A percentile compares a stretch with the other conserved stretches of the same genome.
These are phyloP conservation scores for Opisthograptis luteolata DNA, from an alignment of 2,888 invertebrate genomes.

Conservation along the genomic window DNA sequence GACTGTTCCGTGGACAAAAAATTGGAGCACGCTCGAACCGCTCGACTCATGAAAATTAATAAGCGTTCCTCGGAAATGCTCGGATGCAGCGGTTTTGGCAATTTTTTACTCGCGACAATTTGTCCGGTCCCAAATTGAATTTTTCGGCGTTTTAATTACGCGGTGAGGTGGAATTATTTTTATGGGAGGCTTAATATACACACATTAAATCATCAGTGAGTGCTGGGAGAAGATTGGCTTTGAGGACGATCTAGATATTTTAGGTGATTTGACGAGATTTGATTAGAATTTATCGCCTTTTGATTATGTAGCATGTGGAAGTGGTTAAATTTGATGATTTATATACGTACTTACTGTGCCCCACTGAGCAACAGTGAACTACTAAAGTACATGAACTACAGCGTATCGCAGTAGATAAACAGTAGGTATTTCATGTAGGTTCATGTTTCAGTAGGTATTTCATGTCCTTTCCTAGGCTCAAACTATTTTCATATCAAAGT, in stretches of 20 bases:
- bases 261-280: too few relatives aligned
- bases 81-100: conserved; percentile 31
- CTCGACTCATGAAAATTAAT: conserved; percentile 69
- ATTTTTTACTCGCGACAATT: conserved; percentile 47
- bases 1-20: conserved; percentile 39
- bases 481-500: too few relatives aligned
- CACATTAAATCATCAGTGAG: conserved; percentile 18
- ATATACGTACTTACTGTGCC: too few relatives aligned
- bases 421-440: too few relatives aligned
- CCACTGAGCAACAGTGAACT: too few relatives aligned
- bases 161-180: conserved; percentile 32
- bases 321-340: too few relatives aligned
- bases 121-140: conserved; percentile 54
- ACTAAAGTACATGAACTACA: too few relatives aligned
- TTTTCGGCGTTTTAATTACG: conserved; percentile 49
- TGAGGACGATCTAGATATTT: not conserved
- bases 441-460: too few relatives aligned
- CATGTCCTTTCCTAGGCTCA: too few relatives aligned
- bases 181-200: conserved; percentile 23
- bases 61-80: conserved; percentile 53
- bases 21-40: conserved; percentile 42
- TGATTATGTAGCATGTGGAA: too few relatives aligned
- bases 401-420: too few relatives aligned
- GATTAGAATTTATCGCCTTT: too few relatives aligned
- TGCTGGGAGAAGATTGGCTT: not conserved